Evolutionary conservation across 2,797 vertebrate species (phyloP).

Genomic region (Phataginus tricuspis): DNA sequence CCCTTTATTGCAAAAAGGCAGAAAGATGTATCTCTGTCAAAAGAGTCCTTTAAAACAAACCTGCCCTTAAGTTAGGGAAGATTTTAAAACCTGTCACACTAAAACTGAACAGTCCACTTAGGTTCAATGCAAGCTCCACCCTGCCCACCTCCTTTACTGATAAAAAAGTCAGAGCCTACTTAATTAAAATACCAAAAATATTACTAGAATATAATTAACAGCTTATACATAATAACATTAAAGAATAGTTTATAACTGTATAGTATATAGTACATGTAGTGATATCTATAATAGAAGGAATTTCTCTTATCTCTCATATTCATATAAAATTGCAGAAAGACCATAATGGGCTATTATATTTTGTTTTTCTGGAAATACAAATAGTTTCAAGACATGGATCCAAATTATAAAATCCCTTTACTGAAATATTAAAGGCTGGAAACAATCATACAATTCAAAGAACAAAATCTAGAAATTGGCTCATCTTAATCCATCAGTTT

Average conservation of each 20-base stretch:
- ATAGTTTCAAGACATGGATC: not conserved
- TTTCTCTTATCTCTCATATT: not conserved
- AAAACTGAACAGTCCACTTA: conserved; percentile 70
- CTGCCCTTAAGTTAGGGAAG: not conserved
- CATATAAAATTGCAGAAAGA: not conserved
- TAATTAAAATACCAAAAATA: not conserved
- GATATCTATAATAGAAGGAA: not conserved
- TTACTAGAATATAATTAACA: conserved; percentile 60
- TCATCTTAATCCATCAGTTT: not conserved
- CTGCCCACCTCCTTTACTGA: conserved; percentile 50
- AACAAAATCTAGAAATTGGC: conserved; percentile 8
- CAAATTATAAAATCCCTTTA: not conserved
- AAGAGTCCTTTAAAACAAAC: conserved; percentile 7
- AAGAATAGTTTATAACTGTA: no score
- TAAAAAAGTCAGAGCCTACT: not conserved
- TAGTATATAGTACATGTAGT: no score
- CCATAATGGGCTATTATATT: not conserved
- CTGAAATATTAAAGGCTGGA: not conserved
- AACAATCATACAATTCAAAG: not conserved
- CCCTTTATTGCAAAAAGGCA: conserved; percentile 15
- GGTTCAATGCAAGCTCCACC: conserved; percentile 63
- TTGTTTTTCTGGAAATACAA: conserved; percentile 22
- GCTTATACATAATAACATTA: not conserved
- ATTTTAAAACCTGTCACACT: conserved; percentile 64
- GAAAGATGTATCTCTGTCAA: conserved; percentile 28